Percentiles rank a stretch among this genome's conserved stretches.
These are phyloP conservation scores for Yponomeuta evonymella DNA, from an alignment of 2,888 invertebrate species.

Conservation along the genomic window DNA sequence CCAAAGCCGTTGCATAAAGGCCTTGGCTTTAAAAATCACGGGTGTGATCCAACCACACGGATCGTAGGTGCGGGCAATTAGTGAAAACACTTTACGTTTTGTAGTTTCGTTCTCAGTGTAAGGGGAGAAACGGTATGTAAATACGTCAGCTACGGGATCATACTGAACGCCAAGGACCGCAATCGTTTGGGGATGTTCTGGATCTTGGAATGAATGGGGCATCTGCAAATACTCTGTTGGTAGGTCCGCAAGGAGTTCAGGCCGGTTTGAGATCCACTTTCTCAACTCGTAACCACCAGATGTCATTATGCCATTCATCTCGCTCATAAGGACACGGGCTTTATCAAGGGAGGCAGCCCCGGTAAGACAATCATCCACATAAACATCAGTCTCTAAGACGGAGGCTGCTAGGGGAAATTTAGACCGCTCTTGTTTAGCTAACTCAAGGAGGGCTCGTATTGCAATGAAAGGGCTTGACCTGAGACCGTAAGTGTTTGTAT, in stretches of 20 bases:
- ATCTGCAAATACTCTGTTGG: not conserved
- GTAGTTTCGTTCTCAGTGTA: not conserved
- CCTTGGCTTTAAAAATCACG: too few species aligned
- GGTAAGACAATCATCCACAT: constrained; percentile 12
- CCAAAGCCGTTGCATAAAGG: too few species aligned
- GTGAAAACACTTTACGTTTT: too few species aligned
- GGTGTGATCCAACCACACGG: too few species aligned
- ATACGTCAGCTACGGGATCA: constrained; percentile 4
- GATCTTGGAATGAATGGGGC: not conserved
- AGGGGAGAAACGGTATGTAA: not conserved
- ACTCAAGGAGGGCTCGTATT: constrained; percentile 3
- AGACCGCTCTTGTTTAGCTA: not conserved
- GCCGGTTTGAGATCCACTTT: constrained; percentile 12
- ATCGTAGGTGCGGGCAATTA: too few species aligned
- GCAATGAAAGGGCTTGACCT: constrained; percentile 3
- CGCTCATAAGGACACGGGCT: not conserved
- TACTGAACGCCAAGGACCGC: constrained; percentile 15
- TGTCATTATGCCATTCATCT: constrained; percentile 4
- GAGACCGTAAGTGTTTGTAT: too few species aligned
- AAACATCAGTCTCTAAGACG: constrained; percentile 6
- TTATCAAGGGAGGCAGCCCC: not conserved
- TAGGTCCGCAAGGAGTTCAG: not conserved
- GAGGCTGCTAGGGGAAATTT: not conserved
- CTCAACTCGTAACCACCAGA: constrained; percentile 14
- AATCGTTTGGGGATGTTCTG: constrained; percentile 6